Evolutionary conservation across 2,113 vertebrate species (phyloP).

Genomic region (Hipposideros armiger): DNA sequence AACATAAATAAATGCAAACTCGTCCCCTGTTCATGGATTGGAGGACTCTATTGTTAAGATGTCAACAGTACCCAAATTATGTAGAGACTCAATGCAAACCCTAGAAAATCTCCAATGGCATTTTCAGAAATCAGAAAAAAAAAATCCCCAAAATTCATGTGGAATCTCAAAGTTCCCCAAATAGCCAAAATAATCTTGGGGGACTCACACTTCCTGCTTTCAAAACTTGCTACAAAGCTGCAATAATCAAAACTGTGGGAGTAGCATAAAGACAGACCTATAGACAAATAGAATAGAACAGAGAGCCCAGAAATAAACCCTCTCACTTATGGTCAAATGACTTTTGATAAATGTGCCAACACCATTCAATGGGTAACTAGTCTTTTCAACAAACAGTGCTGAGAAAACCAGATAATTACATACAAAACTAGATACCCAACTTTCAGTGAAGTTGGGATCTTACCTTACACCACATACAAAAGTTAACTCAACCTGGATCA

Average conservation of each 20-base stretch:
- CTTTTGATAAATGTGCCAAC: background rate
- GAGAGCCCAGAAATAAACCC: background rate
- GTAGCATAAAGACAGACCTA: background rate
- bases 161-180: background rate
- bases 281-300: background rate
- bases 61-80: background rate
- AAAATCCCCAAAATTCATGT: background rate
- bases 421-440: background rate
- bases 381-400: background rate
- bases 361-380: background rate
- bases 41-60: background rate
- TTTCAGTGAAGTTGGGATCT: background rate
- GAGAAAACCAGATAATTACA: background rate
- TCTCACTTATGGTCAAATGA: background rate
- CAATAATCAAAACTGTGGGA: background rate
- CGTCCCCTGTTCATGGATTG: background rate
- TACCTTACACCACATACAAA: background rate
- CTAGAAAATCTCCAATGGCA: background rate
- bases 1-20: slow-evolving; percentile 44
- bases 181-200: background rate
- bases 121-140: background rate
- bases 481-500: background rate
- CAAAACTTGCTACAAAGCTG: background rate
- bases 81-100: background rate
- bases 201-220: background rate